These are phyloP conservation scores for Malurus elegans DNA, from an alignment of 2,113 vertebrate genomes.

Conservation along the genomic window DNA sequence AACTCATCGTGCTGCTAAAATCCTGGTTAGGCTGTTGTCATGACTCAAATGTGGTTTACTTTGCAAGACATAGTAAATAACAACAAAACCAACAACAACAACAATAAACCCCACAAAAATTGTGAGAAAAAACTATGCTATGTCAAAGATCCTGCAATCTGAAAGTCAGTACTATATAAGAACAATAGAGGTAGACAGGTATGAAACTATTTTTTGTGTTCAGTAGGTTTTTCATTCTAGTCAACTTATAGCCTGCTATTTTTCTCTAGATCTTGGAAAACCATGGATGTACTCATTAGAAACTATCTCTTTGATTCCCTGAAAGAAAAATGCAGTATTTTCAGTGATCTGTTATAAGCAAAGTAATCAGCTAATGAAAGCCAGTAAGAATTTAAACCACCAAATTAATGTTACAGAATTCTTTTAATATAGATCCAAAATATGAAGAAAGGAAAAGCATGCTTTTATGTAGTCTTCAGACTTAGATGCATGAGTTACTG, in stretches of 20 bases:
- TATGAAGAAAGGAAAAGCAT: neutral
- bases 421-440: neutral
- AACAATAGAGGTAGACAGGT: neutral
- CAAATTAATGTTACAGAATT: neutral
- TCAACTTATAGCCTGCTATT: neutral
- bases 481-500: too few species aligned
- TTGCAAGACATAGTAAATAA: neutral
- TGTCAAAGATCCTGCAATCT: neutral
- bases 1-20: neutral
- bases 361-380: neutral
- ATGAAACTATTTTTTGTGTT: neutral
- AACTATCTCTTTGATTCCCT: neutral
- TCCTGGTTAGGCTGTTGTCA: neutral
- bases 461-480: neutral
- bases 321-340: neutral
- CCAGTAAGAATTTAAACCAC: neutral
- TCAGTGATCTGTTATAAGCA: neutral
- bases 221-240: neutral
- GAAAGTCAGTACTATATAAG: neutral
- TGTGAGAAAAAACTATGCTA: fast-evolving
- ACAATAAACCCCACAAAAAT: neutral
- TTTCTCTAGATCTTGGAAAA: neutral
- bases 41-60: neutral
- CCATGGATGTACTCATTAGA: fast-evolving
- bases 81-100: neutral